Base-by-base conservation (phyloP, 2,888 invertebrate species). In the Chelonus formosanus region DNA sequence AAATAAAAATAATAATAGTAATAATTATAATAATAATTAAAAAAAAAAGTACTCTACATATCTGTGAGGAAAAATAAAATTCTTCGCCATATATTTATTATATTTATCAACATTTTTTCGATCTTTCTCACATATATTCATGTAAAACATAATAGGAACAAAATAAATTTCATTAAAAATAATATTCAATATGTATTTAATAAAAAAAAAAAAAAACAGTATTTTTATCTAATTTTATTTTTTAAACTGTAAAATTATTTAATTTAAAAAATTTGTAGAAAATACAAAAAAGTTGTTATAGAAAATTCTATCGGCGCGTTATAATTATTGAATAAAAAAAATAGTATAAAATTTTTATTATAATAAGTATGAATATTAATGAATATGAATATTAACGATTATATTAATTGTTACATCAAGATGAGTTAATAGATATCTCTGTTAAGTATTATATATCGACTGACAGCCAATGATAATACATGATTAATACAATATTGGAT, bases 351-450 rank as follows among this genome's bases (percentile, higher is more conserved):
- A 20, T 20, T 20, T 65, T 67, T 52, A 69, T 67, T 70, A 63
- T 63, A 58, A 67, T 68, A 57, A 66, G 62, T 69, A 67, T 69
- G 67, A 52, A 32, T 63, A 69, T 65, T 59, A 69, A 67, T 68
- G 67, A 65, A 60, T 61, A 67, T 68, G 20, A 20, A 20, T 20
- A 20, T 20, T 20, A 20, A 20, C 20, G 20, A 20, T 20, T 20
- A 20, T 20, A 20, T 70, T 67, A 67, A 71, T 71, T 47, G 64
- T 71, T 71, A 65, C 48, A 65, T 54, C 5, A 45, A 53, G 67
- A 71, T 64, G 66, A 70, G 67, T 74, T 67, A 70, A 72, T 72
- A 72, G 71, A 74, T 72, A 74, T 72, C 73, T 70, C 62, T 68
- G 70, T 60, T 63, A 65, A 70, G 69, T 70, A 68, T 64, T 66